Conservation (phyloP, 1,140 invertebrate species). For the Drosophila nigromelanica region DNA sequence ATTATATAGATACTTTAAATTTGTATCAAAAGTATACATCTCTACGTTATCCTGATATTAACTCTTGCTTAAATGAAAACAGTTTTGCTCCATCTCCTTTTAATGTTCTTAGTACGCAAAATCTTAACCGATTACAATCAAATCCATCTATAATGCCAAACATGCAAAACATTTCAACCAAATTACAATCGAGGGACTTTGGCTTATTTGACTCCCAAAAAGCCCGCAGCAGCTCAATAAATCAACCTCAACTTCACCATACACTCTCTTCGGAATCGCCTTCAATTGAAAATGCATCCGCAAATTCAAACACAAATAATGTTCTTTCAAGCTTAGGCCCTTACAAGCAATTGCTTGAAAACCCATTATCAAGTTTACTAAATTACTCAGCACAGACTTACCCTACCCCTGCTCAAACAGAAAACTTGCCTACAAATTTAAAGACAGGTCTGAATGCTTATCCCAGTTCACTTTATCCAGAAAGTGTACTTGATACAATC, state of each 20-base stretch:
- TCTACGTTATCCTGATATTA: slow-evolving; percentile 48
- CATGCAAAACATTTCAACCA: slow-evolving; percentile 22
- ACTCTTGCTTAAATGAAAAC: slow-evolving; percentile 25
- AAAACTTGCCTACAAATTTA: slow-evolving; percentile 12
- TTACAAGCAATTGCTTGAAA: slow-evolving; percentile 46
- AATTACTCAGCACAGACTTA: slow-evolving; percentile 38
- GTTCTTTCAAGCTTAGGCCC: slow-evolving; percentile 32
- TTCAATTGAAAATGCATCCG: slow-evolving; percentile 6
- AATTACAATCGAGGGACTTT: slow-evolving; percentile 27
- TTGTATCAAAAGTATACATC: slow-evolving; percentile 50
- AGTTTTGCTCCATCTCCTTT: slow-evolving; percentile 19
- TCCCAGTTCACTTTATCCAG: slow-evolving; percentile 10
- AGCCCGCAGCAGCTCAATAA: neutral
- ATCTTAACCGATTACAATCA: slow-evolving; percentile 23
- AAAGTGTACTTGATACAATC: slow-evolving; percentile 6
- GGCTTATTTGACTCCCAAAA: slow-evolving; percentile 35
- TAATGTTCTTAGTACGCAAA: slow-evolving; percentile 15
- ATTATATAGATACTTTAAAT: slow-evolving; percentile 53
- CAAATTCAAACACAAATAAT: slow-evolving; percentile 19
- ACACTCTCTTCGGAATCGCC: slow-evolving; percentile 11
- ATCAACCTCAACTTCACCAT: slow-evolving; percentile 22
- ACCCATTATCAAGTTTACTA: slow-evolving; percentile 29
- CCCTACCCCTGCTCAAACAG: slow-evolving; percentile 2
- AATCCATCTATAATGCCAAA: slow-evolving; percentile 37
- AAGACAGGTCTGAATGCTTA: neutral